These are phyloP conservation scores for Dendrocopos noguchii DNA, from an alignment of 2,113 vertebrate species.

Conservation along the genomic window DNA sequence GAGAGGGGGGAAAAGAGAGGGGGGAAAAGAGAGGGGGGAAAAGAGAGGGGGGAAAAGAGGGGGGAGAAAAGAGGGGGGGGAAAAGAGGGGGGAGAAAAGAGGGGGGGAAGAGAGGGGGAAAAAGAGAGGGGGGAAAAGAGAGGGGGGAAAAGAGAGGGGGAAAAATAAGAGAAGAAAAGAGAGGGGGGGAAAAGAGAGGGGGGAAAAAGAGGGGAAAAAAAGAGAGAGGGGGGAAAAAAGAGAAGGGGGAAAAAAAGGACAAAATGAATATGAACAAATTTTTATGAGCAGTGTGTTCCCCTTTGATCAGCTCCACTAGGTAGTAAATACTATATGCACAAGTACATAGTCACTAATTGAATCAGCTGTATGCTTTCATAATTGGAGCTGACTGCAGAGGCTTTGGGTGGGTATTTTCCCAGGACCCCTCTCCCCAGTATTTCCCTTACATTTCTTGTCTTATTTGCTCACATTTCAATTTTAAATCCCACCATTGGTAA, in stretches of 20 bases:
- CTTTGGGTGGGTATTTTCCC: slow-evolving; percentile 52
- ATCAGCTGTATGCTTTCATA: slow-evolving; percentile 44
- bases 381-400: slow-evolving; percentile 41
- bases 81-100: too few species aligned
- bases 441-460: slow-evolving; percentile 41
- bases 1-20: too few species aligned
- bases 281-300: slow-evolving; percentile 15
- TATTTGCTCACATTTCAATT: slow-evolving; percentile 73
- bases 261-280: slow-evolving; percentile 42
- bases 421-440: slow-evolving; percentile 27
- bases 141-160: too few species aligned
- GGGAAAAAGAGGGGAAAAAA: too few species aligned
- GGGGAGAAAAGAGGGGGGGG: too few species aligned
- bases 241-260: neutral
- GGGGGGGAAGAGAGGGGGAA: too few species aligned
- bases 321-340: slow-evolving; percentile 25
- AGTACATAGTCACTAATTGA: slow-evolving; percentile 47
- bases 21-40: too few species aligned
- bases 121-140: too few species aligned
- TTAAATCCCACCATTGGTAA: slow-evolving; percentile 55
- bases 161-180: too few species aligned
- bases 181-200: too few species aligned
- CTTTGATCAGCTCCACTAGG: slow-evolving; percentile 52
- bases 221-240: too few species aligned
- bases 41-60: too few species aligned